Evolutionary conservation across 1,140 invertebrate genomes (phyloP).

Genomic region (Solen grandis): DNA sequence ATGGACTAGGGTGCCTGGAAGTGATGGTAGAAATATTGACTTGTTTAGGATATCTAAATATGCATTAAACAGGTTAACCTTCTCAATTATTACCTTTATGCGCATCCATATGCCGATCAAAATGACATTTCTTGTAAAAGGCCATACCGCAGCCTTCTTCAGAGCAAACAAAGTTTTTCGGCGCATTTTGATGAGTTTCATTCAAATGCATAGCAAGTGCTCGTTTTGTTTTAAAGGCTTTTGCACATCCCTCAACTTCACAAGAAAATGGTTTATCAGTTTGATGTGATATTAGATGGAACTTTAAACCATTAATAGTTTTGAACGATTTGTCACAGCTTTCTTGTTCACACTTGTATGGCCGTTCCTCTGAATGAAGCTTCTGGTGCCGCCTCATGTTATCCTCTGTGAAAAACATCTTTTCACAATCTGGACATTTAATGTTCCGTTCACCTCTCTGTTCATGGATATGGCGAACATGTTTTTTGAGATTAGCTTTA

Average conservation of each 20-base stretch:
- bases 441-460: conserved; percentile 61
- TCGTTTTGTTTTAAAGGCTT: conserved; percentile 67
- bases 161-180: conserved; percentile 71
- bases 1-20: no score
- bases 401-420: conserved; percentile 72
- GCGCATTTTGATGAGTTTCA: conserved; percentile 68
- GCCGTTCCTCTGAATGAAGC: conserved; percentile 78
- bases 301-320: conserved; percentile 64
- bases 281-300: conserved; percentile 67
- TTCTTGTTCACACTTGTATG: conserved; percentile 52
- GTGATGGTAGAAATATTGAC: no score
- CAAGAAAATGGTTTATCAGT: conserved; percentile 65
- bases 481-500: conserved; percentile 74
- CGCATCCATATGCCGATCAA: conserved; percentile 73
- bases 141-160: conserved; percentile 70
- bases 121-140: conserved; percentile 76
- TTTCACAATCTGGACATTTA: conserved; percentile 71
- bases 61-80: no score
- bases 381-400: conserved; percentile 80
- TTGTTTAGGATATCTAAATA: no score
- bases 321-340: conserved; percentile 81
- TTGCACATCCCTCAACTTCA: conserved; percentile 70
- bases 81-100: conserved; percentile 75
- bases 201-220: conserved; percentile 69
- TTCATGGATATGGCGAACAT: conserved; percentile 71